Evolutionary conservation across 2,888 invertebrate genomes (phyloP), one percentile per base, ranked within the genome.

Genomic region (Acleris cristana): DNA sequence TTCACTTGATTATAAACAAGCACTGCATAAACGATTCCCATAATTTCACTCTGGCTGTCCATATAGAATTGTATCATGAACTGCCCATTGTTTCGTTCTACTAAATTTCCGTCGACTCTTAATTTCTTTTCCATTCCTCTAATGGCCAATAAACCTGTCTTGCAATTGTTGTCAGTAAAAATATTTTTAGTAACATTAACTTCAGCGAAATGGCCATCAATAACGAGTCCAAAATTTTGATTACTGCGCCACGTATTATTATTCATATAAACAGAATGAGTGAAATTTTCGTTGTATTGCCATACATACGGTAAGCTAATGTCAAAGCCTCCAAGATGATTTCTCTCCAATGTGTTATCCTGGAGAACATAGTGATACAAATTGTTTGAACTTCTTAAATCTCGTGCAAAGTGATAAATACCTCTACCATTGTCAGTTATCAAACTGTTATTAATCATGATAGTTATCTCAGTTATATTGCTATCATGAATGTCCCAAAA

Each of bases 41-140:
- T 94, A 64, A 98, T 98, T 90, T 98, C 98, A 64, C 98, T 98
- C 83, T 99, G 98, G 79, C 98, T 98, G 83, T 97, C 96, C 70
- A 97, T 96, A 72, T 95, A 95, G 78, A 99, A 97, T 83, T 98
- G 96, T 1, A 99, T 94, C 91, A 99, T 96, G 79, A 95, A 97
- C 59, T 94, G 94, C 0, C 98, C 98, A 60, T 93, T 94, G 81
- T 99, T 99, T 64, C 94, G 93, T 73, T 95, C 94, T 69, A 99
- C 96, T 59, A 93, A 90, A 85, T 99, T 99, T 53, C 95, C 94
- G 76, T 96, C 95, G 66, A 99, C 96, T 68, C 95, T 94, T 88
- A 99, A 94, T 77, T 97, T 96, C 88, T 99, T 99, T 85, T 99
- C 99, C 98, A 99, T 99, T 10, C 99, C 99, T 69, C 95, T 94